A percentile compares a stretch with the other conserved stretches of the same genome.
Evolutionary conservation across 2,888 invertebrate genomes (phyloP).

Genomic region (Physocephala rufipes): DNA sequence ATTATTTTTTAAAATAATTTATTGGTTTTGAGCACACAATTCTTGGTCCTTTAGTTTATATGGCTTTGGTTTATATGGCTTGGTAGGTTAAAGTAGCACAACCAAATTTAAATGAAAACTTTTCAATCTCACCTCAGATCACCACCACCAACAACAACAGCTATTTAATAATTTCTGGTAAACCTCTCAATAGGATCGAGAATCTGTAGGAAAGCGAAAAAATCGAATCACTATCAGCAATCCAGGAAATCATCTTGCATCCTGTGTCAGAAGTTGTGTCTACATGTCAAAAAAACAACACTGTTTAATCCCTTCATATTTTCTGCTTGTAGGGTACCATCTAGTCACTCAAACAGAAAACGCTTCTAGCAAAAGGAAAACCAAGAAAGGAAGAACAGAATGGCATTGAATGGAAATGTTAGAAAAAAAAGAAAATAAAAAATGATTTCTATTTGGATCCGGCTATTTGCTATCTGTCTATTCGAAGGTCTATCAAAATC

Average conservation of each 20-base stretch:
- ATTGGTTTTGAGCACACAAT: no score
- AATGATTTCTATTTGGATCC: no score
- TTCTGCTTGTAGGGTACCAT: not conserved
- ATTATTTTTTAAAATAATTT: no score
- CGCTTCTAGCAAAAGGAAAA: not conserved
- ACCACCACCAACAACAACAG: not conserved
- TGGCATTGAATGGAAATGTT: not conserved
- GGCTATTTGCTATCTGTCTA: no score
- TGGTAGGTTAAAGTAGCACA: no score
- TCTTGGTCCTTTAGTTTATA: no score
- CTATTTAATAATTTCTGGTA: not conserved
- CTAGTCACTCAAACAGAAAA: not conserved
- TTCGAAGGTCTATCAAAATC: no score
- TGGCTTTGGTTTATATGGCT: no score
- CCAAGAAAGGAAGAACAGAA: not conserved
- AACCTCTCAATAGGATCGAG: not conserved
- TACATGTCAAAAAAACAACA: not conserved
- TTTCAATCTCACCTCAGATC: no score
- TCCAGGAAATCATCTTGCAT: not conserved
- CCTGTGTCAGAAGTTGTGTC: not conserved
- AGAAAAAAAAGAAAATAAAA: not conserved
- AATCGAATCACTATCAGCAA: not conserved
- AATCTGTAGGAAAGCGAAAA: not conserved
- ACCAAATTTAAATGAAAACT: no score
- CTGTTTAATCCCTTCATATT: constrained; percentile 4